Percentiles rank a stretch among this genome's conserved stretches.
These are phyloP conservation scores for Avahi laniger DNA, from an alignment of 2,797 vertebrate species.

Conservation along the genomic window DNA sequence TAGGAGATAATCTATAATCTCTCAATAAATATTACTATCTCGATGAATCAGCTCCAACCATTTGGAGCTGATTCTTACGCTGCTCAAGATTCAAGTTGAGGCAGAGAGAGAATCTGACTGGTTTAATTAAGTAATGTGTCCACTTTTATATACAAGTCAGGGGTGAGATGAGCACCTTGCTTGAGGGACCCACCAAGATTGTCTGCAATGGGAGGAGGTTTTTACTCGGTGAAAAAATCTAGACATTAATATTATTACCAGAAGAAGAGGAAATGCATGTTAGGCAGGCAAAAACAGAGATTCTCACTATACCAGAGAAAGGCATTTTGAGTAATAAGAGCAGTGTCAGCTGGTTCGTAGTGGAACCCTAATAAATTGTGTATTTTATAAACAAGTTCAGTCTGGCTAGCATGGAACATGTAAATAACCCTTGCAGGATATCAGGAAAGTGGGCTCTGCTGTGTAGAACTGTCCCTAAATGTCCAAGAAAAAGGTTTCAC, in stretches of 20 bases:
- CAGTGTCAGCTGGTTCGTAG: neutral
- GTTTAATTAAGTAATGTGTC: neutral
- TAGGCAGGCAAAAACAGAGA: neutral
- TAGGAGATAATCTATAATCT: neutral
- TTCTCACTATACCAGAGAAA: neutral
- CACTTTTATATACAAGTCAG: neutral
- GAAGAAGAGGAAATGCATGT: neutral
- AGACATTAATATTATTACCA: neutral
- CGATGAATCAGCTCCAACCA: neutral
- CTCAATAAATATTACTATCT: neutral
- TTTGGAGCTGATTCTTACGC: neutral
- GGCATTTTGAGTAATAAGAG: neutral
- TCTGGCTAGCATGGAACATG: neutral
- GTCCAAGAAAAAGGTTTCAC: neutral
- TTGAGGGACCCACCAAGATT: neutral
- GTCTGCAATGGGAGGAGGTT: neutral
- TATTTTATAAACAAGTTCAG: neutral
- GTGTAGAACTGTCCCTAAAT: neutral
- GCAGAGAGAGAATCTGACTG: neutral
- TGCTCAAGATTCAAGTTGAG: conserved; percentile 11
- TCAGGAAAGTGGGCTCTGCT: neutral
- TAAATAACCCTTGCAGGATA: neutral
- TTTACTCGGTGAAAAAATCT: neutral
- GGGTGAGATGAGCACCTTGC: neutral
- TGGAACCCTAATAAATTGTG: neutral